These are phyloP conservation scores for Zosterops japonicus DNA, from an alignment of 2,113 vertebrate species.

Conservation along the genomic window DNA sequence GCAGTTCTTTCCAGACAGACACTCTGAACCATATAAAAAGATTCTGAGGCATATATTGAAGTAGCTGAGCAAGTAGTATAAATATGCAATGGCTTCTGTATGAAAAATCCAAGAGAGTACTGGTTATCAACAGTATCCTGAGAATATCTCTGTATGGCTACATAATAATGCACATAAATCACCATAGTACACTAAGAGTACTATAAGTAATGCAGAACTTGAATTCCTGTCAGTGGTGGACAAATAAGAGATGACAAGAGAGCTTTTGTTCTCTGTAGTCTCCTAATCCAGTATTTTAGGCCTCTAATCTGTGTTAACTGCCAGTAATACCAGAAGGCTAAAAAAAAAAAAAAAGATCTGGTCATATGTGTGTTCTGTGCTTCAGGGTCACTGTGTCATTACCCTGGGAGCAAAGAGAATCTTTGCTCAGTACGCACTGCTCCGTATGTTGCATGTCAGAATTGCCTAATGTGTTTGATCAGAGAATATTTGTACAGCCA, in stretches of 20 bases:
- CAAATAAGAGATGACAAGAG: neutral
- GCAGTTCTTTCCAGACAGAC: neutral
- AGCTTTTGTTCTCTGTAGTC: neutral
- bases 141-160: neutral
- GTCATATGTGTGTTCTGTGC: neutral
- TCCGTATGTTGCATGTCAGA: neutral
- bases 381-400: neutral
- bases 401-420: neutral
- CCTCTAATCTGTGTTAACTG: neutral
- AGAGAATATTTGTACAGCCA: neutral
- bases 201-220: neutral
- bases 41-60: neutral
- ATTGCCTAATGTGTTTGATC: neutral
- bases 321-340: neutral
- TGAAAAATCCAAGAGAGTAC: neutral
- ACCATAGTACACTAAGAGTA: neutral
- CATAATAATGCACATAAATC: neutral
- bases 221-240: neutral
- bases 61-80: neutral
- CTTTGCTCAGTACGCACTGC: neutral
- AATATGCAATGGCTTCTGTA: neutral
- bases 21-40: neutral
- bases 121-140: neutral
- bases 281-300: neutral
- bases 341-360: neutral